Evolutionary conservation across 2,113 vertebrate genomes (phyloP), one percentile per base, ranked within the genome.

Genomic region (Dipodomys spectabilis): DNA sequence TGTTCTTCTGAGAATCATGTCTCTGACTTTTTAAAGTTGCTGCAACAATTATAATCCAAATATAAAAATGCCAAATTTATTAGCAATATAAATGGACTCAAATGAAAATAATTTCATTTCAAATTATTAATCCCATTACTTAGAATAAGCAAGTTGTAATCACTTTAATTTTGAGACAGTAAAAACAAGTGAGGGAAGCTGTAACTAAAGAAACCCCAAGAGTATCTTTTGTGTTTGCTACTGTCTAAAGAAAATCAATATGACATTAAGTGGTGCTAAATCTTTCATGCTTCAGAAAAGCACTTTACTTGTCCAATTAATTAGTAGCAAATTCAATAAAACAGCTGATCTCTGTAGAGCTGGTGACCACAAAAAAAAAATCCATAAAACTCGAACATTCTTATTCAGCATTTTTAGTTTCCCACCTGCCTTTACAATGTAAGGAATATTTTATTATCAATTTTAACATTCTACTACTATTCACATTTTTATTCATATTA

Each of bases 201-300:
- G 80, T 72, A 86, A 96, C 86, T 82, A 68, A 90, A 98, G 91
- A 97, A 95, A 82, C 93, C 84, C 74, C 18, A 71, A 92, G 95
- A 77, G 95, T 74, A 45, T 67, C 94, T 97, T 97, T 96, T 97
- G 44, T 86, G 71, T 92, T 94, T 87, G 81, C 53, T 87, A 84
- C 78, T 83, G 77, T 88, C 69, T 92, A 94, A 95, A 92, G 85
- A 96, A 98, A 97, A 97, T 98, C 97, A 97, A 98, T 98, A 85
- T 74, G 79, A 91, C 64, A 67, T 60, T 96, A 94, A 97, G 86
- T 82, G 79, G 77, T 85, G n/a, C 94, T 97, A 93, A 97, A 93
- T 97, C 90, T 91, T 96, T 91, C 57, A 69, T 95, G 88, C 77
- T 97, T 73, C 74, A 91, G 79, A 79, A 77, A 95, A 82, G 90